These are phyloP conservation scores for Eucidaris tribuloides DNA, from an alignment of 35 echinoderm and acorn worm species.

Conservation along the genomic window DNA sequence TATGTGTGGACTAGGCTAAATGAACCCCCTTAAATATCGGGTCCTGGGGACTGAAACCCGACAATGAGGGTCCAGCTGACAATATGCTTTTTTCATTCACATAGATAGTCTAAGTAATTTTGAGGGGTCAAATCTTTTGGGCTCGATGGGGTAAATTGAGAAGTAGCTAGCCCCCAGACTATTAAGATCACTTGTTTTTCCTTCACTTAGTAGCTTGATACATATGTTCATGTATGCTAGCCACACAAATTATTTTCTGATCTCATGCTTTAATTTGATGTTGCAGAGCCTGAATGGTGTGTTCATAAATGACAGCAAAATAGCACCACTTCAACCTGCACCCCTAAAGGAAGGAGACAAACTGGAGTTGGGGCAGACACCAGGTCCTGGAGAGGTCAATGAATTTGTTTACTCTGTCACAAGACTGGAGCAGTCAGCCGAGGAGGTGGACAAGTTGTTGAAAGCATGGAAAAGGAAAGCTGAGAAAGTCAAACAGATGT, in stretches of 20 bases:
- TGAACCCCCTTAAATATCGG: no score
- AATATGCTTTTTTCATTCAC: no score
- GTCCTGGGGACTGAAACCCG: no score
- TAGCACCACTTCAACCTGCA: constrained; percentile 30
- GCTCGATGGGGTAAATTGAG: no score
- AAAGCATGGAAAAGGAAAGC: constrained; percentile 30
- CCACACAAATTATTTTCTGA: background rate
- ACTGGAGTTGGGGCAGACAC: constrained; percentile 61
- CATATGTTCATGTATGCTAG: background rate
- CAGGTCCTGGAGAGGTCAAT: constrained; percentile 36
- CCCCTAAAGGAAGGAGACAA: constrained; percentile 59
- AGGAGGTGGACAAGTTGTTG: constrained; percentile 56
- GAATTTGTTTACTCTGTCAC: constrained; percentile 84
- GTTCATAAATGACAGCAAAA: constrained; percentile 53
- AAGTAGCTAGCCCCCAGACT: no score
- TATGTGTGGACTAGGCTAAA: no score
- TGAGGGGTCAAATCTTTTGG: no score
- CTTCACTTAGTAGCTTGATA: background rate
- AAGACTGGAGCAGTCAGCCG: constrained; percentile 12
- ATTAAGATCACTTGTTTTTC: no score
- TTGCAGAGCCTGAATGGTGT: constrained; percentile 94
- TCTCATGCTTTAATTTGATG: background rate
- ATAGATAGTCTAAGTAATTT: no score
- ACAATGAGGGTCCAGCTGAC: no score
- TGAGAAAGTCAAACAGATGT: constrained; percentile 16